Conservation (phyloP, 2,888 invertebrate species). For the Candidula unifasciata region DNA sequence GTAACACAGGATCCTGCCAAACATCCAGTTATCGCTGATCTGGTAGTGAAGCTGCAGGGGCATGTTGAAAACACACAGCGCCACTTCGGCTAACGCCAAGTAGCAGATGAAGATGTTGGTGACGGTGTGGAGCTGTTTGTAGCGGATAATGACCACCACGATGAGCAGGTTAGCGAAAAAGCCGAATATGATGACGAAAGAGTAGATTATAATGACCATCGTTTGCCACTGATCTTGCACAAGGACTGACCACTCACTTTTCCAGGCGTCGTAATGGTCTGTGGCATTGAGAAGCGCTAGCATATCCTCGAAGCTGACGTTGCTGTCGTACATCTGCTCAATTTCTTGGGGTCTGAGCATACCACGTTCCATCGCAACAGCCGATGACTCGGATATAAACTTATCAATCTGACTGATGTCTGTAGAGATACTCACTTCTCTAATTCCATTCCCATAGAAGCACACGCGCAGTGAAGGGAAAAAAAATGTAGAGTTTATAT, state of each 20-base stretch:
- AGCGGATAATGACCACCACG: conserved; percentile 70
- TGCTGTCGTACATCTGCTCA: conserved; percentile 40
- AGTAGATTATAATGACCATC: conserved; percentile 70
- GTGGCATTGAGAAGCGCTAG: conserved; percentile 66
- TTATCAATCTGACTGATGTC: too few species aligned
- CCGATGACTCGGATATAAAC: not conserved
- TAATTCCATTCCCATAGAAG: too few species aligned
- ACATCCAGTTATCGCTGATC: conserved; percentile 74
- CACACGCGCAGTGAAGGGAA: too few species aligned
- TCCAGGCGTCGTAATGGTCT: conserved; percentile 60
- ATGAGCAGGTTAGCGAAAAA: conserved; percentile 72
- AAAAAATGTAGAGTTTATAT: too few species aligned
- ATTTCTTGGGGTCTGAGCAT: not conserved
- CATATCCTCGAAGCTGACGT: conserved; percentile 81
- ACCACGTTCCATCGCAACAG: not conserved
- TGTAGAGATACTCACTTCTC: too few species aligned
- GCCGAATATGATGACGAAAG: conserved; percentile 72
- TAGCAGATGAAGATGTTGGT: conserved; percentile 76
- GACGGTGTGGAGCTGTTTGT: conserved; percentile 71
- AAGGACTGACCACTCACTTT: conserved; percentile 68
- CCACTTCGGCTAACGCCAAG: conserved; percentile 74
- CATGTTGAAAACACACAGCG: conserved; percentile 74
- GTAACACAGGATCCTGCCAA: conserved; percentile 73
- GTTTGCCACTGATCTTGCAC: conserved; percentile 68
- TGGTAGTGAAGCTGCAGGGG: conserved; percentile 77